A percentile compares a stretch with the other conserved stretches of the same genome.
Evolutionary conservation across 2,113 vertebrate species (phyloP).

Genomic region (Bujurquina vittata): DNA sequence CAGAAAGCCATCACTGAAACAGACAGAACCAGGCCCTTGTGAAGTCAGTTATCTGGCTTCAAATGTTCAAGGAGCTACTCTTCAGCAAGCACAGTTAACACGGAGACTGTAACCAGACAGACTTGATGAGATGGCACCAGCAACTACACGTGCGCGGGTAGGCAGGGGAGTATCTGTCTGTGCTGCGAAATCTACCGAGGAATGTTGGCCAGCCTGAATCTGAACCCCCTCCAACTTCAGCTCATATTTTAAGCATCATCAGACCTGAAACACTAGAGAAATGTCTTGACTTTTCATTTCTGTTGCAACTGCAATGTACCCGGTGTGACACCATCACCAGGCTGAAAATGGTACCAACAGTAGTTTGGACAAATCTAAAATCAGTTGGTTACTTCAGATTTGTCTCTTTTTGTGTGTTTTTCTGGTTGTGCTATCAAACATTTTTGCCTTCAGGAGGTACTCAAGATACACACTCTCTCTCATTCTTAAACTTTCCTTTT

Average conservation of each 20-base stretch:
- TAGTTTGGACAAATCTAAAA: not conserved
- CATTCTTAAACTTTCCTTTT: not conserved
- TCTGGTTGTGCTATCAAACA: not conserved
- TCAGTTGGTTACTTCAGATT: not conserved
- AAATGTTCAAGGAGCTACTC: not conserved
- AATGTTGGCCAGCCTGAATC: constrained; percentile 13
- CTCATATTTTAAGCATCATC: constrained; percentile 25
- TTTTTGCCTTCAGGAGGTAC: not conserved
- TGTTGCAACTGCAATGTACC: not conserved
- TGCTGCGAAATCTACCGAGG: constrained; percentile 16
- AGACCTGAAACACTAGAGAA: not conserved
- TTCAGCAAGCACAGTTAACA: not conserved
- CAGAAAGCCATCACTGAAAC: not conserved
- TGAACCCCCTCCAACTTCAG: constrained; percentile 14
- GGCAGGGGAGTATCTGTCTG: constrained; percentile 18
- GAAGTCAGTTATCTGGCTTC: too few species aligned
- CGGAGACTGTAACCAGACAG: not conserved
- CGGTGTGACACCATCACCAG: not conserved
- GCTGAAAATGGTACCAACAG: not conserved
- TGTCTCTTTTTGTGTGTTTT: not conserved
- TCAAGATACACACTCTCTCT: not conserved
- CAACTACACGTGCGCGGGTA: not conserved
- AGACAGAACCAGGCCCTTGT: not conserved
- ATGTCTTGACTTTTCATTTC: not conserved
- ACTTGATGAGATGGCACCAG: not conserved